Evolutionary conservation across 1,140 invertebrate genomes (phyloP), one percentile per base, ranked within the genome.

Genomic region (Temnothorax curvispinosus): DNA sequence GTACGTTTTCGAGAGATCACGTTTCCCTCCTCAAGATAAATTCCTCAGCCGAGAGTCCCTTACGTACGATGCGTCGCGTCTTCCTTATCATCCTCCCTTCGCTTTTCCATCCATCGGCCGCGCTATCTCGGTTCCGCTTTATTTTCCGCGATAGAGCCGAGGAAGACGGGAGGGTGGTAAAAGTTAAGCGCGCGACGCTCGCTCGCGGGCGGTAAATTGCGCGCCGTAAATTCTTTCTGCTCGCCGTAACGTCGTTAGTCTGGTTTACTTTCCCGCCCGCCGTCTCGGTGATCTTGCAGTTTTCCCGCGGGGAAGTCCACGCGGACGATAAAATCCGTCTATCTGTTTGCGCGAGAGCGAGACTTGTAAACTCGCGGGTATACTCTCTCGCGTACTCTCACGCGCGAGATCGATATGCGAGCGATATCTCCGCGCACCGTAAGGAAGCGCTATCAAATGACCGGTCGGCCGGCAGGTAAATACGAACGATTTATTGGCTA

Each of bases 201-300:
- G 78, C 69, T 58, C 69, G 80, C 80, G 69, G 41, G 8, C 41
- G 54, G 69, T 74, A 74, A 75, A 84, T 84, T 84, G 69, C 80
- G 54, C 69, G 80, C n/a, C 80, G 80, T 84, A 84, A 84, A 84
- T 84, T 84, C 80, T 74, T 75, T 75, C 80, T 62, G 54, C 69
- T 75, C 80, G 80, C 67, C 78, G 67, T 74, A 84, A 84, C 54
- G 80, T 75, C 69, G 69, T 84, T 84, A 75, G 80, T 84, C 54
- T 58, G 35, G 54, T 75, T 41, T 64, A 72, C 80, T 84, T 84
- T 81, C 65, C 64, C 69, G 32, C 67, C 52, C 77, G 50, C 21
- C 32, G 64, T 11, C 50, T 47, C 41, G 41, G 54, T 50, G 80
- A 84, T 84, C 69, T 38, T 13, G 80, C 21, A 75, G 80, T 60